Evolutionary conservation across 2,888 invertebrate species (phyloP).

Genomic region (Andrena flavipes): DNA sequence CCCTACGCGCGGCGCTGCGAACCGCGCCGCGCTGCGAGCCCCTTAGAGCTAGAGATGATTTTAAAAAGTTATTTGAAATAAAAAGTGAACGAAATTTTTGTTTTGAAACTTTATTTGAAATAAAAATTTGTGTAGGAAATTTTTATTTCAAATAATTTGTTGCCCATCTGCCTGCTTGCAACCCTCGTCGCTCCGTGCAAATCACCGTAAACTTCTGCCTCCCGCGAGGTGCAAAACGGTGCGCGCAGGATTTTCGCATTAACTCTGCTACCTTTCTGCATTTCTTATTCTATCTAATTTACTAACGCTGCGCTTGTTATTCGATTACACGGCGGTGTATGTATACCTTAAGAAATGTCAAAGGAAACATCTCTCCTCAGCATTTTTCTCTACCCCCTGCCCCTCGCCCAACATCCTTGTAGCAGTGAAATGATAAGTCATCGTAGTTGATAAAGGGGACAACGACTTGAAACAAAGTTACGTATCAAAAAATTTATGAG

Average conservation of each 20-base stretch:
- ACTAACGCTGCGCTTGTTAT: conserved; percentile 1
- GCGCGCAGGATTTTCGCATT: conserved; percentile 18
- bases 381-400: not conserved
- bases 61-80: no score
- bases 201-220: conserved; percentile 24
- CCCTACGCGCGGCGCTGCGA: not conserved
- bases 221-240: not conserved
- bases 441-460: conserved; percentile 13
- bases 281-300: conserved; percentile 31
- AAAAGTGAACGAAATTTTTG: no score
- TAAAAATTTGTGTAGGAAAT: no score
- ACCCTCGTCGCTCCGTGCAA: conserved; percentile 1
- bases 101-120: no score
- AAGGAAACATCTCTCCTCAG: not conserved
- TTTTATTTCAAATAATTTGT: no score
- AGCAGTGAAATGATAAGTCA: conserved; percentile 12
- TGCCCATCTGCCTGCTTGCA: no score
- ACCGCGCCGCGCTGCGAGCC: not conserved
- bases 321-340: conserved; percentile 6
- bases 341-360: conserved; percentile 11
- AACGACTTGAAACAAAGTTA: conserved; percentile 16
- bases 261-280: conserved; percentile 1
- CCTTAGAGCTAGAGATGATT: not conserved
- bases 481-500: conserved; percentile 2
- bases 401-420: not conserved